These are phyloP conservation scores for Acyrthosiphon pisum DNA, from an alignment of 1,140 invertebrate genomes.

Conservation along the genomic window DNA sequence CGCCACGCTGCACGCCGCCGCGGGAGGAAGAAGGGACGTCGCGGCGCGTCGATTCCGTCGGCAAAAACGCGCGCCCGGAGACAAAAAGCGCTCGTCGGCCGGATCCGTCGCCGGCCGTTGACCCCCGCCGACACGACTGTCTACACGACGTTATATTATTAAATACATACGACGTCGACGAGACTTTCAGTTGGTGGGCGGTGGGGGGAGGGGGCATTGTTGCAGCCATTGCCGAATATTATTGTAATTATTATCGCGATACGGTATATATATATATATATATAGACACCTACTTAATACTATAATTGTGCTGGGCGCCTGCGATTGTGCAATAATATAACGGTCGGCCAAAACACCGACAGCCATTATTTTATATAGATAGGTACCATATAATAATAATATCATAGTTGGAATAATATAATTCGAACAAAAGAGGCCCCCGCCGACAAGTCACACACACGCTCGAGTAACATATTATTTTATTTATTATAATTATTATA, in stretches of 20 bases:
- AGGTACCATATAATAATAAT: background rate
- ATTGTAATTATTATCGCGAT: background rate
- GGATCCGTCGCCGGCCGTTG: conserved; percentile 32
- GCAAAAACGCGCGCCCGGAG: background rate
- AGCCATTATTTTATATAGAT: background rate
- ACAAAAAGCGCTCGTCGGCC: background rate
- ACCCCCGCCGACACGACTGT: background rate
- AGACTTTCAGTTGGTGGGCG: background rate
- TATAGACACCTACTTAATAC: background rate
- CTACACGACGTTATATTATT: background rate
- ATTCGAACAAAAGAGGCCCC: background rate
- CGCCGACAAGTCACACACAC: background rate
- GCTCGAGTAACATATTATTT: background rate
- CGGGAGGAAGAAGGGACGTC: background rate
- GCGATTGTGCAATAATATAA: conserved; percentile 15
- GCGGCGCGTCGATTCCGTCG: background rate
- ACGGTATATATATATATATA: background rate
- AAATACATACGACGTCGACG: background rate
- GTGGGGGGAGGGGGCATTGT: background rate
- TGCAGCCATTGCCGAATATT: background rate
- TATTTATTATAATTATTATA: background rate
- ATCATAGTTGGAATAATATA: too few species aligned
- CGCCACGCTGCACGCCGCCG: background rate
- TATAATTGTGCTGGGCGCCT: conserved; percentile 17
- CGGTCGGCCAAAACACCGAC: conserved; percentile 7